phyloP scores from a whole-genome alignment of 2,888 invertebrate species.

The Aphodius sticticus region DNA sequence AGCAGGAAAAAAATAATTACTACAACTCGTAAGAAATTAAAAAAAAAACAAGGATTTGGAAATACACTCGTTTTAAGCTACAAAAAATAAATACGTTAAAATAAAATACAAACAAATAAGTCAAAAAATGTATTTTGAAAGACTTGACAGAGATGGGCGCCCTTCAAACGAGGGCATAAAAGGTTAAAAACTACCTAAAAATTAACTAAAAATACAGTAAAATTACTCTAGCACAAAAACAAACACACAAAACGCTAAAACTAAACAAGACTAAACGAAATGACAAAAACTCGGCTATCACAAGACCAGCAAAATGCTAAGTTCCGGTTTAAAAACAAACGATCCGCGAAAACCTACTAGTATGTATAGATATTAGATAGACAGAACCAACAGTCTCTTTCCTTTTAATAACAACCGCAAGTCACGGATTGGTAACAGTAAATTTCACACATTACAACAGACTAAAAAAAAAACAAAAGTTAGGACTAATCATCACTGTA shows the following conservation, averaged over 20 bases:
- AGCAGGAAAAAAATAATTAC: neutral
- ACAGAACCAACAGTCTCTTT: constrained; percentile 27
- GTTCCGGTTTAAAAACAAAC: too few species aligned
- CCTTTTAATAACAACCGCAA: neutral
- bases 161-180: neutral
- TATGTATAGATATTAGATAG: constrained; percentile 6
- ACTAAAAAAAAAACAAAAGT: constrained; percentile 10
- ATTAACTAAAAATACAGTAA: neutral
- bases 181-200: neutral
- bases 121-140: constrained; percentile 10
- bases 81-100: neutral
- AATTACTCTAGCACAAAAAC: neutral
- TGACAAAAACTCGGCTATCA: too few species aligned
- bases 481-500: constrained; percentile 46
- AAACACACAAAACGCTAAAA: constrained; percentile 25
- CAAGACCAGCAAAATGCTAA: too few species aligned
- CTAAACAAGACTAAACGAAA: constrained; percentile 14
- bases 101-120: constrained; percentile 10
- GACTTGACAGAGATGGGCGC: neutral
- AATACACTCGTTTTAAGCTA: neutral
- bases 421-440: constrained; percentile 30
- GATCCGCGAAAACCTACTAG: too few species aligned
- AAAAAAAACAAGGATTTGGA: too few species aligned
- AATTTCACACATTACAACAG: constrained; percentile 28
- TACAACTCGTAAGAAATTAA: too few species aligned